Conservation (phyloP, 1,140 invertebrate genomes). For the Conopomorpha cramerella region DNA sequence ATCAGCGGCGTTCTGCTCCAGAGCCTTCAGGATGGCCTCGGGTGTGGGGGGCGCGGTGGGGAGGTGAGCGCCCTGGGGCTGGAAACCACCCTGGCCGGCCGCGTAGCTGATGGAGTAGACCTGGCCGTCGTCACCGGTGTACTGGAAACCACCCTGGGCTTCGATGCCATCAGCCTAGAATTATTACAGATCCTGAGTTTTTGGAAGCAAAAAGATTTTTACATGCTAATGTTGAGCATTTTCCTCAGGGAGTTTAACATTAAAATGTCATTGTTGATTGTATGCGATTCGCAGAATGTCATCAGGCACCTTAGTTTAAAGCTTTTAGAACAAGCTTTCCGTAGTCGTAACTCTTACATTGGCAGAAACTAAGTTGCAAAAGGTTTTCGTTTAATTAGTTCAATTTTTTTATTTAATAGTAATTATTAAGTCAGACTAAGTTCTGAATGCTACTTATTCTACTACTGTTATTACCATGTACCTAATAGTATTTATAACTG, state of each 20-base stretch:
- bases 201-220: too few relatives aligned
- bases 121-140: conserved; percentile 28
- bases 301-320: too few relatives aligned
- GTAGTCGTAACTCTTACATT: too few relatives aligned
- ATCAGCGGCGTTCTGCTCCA: conserved; percentile 45
- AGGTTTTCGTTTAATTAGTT: too few relatives aligned
- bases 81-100: conserved; percentile 68
- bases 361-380: too few relatives aligned
- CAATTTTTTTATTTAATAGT: too few relatives aligned
- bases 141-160: conserved; percentile 21
- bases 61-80: conserved; percentile 63
- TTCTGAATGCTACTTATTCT: too few relatives aligned
- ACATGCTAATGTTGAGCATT: conserved; percentile 37
- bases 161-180: conserved; percentile 35
- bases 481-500: too few relatives aligned
- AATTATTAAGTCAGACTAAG: too few relatives aligned
- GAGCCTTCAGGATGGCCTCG: conserved; percentile 66
- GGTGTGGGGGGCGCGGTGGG: conserved; percentile 74
- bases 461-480: too few relatives aligned
- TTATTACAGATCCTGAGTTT: conserved; percentile 29
- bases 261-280: conserved; percentile 45
- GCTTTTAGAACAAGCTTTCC: too few relatives aligned
- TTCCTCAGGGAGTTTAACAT: conserved; percentile 58
- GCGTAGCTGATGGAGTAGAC: conserved; percentile 60
- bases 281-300: too few relatives aligned